A percentile compares a stretch with the other conserved stretches of the same genome.
phyloP scores from a whole-genome alignment of 2,797 vertebrate genomes.

The Streptopelia turtur region DNA sequence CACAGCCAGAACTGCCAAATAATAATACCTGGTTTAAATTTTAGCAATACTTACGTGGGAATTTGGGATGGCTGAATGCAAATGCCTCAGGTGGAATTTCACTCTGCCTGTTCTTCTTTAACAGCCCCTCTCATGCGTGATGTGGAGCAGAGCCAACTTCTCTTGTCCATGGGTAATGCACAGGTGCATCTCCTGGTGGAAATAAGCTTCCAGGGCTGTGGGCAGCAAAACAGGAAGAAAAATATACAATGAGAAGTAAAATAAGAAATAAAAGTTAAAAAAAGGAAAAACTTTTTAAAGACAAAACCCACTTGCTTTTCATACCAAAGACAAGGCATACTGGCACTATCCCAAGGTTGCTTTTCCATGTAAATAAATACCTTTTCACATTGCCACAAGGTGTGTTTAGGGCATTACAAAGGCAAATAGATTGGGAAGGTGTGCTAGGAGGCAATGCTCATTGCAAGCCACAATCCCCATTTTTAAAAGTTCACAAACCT shows the following conservation, averaged over 20 bases:
- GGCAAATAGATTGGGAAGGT: background rate
- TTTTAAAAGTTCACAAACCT: background rate
- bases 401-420: background rate
- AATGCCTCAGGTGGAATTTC: background rate
- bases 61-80: background rate
- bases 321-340: background rate
- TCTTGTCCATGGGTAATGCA: background rate
- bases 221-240: background rate
- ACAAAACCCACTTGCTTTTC: background rate
- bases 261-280: background rate
- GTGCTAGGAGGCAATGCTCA: background rate
- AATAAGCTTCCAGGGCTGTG: background rate
- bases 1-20: background rate
- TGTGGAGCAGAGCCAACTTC: background rate
- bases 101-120: background rate
- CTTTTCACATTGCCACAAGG: background rate
- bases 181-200: background rate
- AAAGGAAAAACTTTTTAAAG: background rate
- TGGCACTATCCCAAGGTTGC: background rate
- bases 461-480: too few relatives aligned
- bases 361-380: background rate
- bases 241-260: background rate
- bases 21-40: background rate
- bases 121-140: rapidly evolving
- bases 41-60: background rate